Evolutionary conservation across 2,888 invertebrate genomes (phyloP).

Genomic region (Cyclophora punctaria): DNA sequence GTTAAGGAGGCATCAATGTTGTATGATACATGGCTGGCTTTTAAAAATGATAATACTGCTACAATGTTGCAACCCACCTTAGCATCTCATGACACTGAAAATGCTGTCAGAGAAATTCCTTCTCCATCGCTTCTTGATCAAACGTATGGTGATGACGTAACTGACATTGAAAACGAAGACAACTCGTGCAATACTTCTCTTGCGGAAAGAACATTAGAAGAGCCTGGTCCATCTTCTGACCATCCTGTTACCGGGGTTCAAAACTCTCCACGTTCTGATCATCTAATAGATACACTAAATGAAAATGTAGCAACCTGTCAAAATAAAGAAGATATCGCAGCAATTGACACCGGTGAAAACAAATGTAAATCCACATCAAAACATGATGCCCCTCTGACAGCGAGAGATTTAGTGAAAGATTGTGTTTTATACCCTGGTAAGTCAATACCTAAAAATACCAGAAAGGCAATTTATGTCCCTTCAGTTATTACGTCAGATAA

Average conservation of each 20-base stretch:
- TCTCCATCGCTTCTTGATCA: background rate
- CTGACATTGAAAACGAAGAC: conserved; percentile 2
- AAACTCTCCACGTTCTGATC: no score
- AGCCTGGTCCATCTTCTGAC: conserved; percentile 6
- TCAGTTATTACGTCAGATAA: conserved; percentile 11
- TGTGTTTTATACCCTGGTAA: conserved; percentile 12
- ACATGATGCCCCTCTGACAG: background rate
- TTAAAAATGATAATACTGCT: conserved; percentile 12
- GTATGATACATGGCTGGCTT: conserved; percentile 10
- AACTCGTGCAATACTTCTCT: conserved; percentile 2
- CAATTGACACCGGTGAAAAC: no score
- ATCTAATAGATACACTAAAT: no score
- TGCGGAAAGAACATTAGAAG: conserved; percentile 3
- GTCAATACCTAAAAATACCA: conserved; percentile 12
- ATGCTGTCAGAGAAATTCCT: conserved; percentile 5
- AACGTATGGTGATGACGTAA: conserved; percentile 2
- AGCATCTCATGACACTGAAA: background rate
- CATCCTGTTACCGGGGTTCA: background rate
- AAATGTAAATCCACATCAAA: no score
- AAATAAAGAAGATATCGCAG: no score
- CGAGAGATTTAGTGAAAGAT: conserved; percentile 10
- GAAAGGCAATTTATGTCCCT: conserved; percentile 11
- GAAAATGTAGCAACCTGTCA: no score
- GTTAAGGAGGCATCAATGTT: conserved; percentile 10
- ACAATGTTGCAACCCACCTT: conserved; percentile 6